Evolutionary conservation across 2,888 invertebrate genomes (phyloP).

Genomic region (Eristalis arbustorum): DNA sequence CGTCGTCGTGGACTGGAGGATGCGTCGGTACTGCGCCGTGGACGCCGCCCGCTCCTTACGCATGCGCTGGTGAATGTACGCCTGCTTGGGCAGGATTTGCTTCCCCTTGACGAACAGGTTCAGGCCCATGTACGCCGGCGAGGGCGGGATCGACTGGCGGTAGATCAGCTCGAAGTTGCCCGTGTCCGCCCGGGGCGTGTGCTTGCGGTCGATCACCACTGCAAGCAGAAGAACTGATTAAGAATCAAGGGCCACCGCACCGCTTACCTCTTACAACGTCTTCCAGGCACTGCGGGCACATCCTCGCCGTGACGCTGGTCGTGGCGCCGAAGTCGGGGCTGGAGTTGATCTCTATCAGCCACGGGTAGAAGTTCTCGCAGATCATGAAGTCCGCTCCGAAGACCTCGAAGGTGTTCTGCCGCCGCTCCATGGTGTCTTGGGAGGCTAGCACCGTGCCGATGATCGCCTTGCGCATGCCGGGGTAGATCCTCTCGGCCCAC

Average conservation of each 20-base stretch:
- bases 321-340: conserved; percentile 95
- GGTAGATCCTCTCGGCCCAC: conserved; percentile 93
- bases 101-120: conserved; percentile 79
- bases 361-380: conserved; percentile 91
- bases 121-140: conserved; percentile 89
- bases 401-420: conserved; percentile 92
- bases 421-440: conserved; percentile 90
- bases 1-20: conserved; percentile 48
- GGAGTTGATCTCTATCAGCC: conserved; percentile 97
- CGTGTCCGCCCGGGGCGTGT: conserved; percentile 87
- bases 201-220: conserved; percentile 90
- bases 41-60: conserved; percentile 75
- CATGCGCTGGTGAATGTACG: conserved; percentile 71
- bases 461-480: conserved; percentile 89
- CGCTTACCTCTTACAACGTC: conserved; percentile 93
- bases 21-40: conserved; percentile 70
- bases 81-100: conserved; percentile 76
- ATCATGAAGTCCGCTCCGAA: conserved; percentile 98
- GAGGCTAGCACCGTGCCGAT: conserved; percentile 92
- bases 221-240: conserved; percentile 74
- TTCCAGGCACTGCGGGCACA: conserved; percentile 93
- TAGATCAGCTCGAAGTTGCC: conserved; percentile 91
- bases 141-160: conserved; percentile 88
- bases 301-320: conserved; percentile 91
- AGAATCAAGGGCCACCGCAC: background rate